A percentile compares a stretch with the other conserved stretches of the same genome.
Evolutionary conservation across 2,888 invertebrate species (phyloP).

Genomic region (Spatulosminthurus flaviceps): DNA sequence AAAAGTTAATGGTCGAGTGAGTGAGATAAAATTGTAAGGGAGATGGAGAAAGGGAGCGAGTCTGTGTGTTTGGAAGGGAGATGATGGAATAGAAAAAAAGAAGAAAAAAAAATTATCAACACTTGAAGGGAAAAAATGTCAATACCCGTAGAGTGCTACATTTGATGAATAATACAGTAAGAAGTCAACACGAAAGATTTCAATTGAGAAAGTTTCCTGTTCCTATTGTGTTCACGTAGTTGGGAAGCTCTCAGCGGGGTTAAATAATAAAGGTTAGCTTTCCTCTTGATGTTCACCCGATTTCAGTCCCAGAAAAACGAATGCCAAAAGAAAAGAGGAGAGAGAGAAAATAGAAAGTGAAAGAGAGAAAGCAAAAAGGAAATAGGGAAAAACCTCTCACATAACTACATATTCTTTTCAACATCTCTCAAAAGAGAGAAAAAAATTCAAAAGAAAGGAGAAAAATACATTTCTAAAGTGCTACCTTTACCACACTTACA

Average conservation of each 20-base stretch:
- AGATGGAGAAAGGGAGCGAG: neutral
- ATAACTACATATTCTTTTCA: too few relatives aligned
- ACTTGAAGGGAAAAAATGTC: constrained; percentile 35
- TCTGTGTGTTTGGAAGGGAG: neutral
- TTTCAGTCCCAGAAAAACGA: neutral
- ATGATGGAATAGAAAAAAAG: constrained; percentile 3
- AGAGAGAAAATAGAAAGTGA: too few relatives aligned
- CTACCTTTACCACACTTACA: too few relatives aligned
- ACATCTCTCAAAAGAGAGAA: too few relatives aligned
- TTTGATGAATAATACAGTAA: constrained; percentile 47
- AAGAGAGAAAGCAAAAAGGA: neutral
- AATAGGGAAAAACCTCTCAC: neutral
- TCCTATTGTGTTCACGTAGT: constrained; percentile 42
- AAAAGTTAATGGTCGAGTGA: too few relatives aligned
- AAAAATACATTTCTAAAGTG: too few relatives aligned
- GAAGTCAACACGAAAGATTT: constrained; percentile 40
- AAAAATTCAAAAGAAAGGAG: too few relatives aligned
- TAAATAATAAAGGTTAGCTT: constrained; percentile 22
- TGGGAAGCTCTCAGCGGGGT: constrained; percentile 37
- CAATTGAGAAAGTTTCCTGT: constrained; percentile 44
- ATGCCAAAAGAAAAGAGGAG: neutral
- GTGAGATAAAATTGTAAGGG: too few relatives aligned
- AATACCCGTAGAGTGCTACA: constrained; percentile 26
- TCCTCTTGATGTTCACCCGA: constrained; percentile 8
- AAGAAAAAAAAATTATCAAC: constrained; percentile 39